Conservation (phyloP, 2,888 invertebrate genomes). For the Acronicta psi region DNA sequence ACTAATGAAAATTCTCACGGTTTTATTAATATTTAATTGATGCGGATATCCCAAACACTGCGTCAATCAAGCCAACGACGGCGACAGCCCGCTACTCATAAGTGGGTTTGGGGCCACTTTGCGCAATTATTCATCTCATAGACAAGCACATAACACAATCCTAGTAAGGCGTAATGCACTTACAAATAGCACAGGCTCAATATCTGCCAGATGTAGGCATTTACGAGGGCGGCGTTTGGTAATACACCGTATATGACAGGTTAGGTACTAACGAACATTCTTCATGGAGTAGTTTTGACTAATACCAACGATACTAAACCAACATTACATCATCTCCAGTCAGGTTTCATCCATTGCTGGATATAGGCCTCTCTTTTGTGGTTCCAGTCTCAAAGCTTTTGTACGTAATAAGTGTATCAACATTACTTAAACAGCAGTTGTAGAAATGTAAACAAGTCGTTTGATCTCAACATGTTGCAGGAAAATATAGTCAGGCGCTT, state of each 20-base stretch:
- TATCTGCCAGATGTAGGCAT: slow-evolving; percentile 9
- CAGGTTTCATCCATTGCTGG: too few species aligned
- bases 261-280: slow-evolving; percentile 38
- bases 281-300: slow-evolving; percentile 21
- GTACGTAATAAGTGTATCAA: too few species aligned
- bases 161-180: slow-evolving; percentile 2
- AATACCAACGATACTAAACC: slow-evolving; percentile 12
- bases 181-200: slow-evolving; percentile 20
- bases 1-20: too few species aligned
- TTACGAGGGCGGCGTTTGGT: slow-evolving; percentile 14
- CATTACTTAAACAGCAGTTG: not conserved
- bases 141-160: not conserved
- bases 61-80: too few species aligned
- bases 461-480: slow-evolving; percentile 8
- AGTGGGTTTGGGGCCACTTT: too few species aligned
- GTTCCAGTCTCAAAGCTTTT: too few species aligned
- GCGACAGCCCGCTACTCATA: too few species aligned
- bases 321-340: too few species aligned
- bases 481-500: slow-evolving; percentile 7
- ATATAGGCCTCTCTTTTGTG: too few species aligned
- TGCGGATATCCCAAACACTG: too few species aligned
- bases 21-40: too few species aligned
- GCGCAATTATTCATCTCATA: not conserved
- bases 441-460: not conserved
- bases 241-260: slow-evolving; percentile 23